phyloP scores from a whole-genome alignment of 2,888 invertebrate genomes.

The Euphydryas editha region DNA sequence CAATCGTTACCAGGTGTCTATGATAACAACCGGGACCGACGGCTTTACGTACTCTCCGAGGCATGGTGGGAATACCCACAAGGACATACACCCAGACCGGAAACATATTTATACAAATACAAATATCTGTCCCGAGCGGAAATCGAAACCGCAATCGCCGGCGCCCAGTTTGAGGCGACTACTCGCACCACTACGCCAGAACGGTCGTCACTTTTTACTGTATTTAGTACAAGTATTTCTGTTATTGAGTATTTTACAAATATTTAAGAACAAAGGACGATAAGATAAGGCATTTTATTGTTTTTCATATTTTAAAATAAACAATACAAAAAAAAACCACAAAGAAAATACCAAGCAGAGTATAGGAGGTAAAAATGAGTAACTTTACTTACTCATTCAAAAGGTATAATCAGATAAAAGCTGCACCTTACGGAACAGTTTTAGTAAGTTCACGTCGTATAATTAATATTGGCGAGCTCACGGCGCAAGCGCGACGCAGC shows the following conservation, averaged over 20 bases:
- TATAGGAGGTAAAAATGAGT: conserved; percentile 40
- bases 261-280: not conserved
- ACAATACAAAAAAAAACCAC: not conserved
- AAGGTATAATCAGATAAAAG: conserved; percentile 40
- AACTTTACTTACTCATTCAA: conserved; percentile 29
- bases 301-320: conserved; percentile 9
- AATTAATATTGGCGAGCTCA: conserved; percentile 66
- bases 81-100: too few relatives aligned
- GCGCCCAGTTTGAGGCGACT: too few relatives aligned
- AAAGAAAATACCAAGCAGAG: conserved; percentile 9
- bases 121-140: too few relatives aligned
- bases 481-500: conserved; percentile 52
- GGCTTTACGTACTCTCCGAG: too few relatives aligned
- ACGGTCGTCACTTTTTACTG: too few relatives aligned
- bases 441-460: conserved; percentile 48
- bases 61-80: too few relatives aligned
- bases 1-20: too few relatives aligned
- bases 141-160: too few relatives aligned
- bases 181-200: too few relatives aligned
- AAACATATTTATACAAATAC: too few relatives aligned
- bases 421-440: conserved; percentile 41
- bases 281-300: not conserved
- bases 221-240: too few relatives aligned
- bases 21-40: too few relatives aligned
- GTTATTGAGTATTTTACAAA: not conserved